phyloP scores from a whole-genome alignment of 2,797 vertebrate genomes.

The Lindbergichthys nudifrons region DNA sequence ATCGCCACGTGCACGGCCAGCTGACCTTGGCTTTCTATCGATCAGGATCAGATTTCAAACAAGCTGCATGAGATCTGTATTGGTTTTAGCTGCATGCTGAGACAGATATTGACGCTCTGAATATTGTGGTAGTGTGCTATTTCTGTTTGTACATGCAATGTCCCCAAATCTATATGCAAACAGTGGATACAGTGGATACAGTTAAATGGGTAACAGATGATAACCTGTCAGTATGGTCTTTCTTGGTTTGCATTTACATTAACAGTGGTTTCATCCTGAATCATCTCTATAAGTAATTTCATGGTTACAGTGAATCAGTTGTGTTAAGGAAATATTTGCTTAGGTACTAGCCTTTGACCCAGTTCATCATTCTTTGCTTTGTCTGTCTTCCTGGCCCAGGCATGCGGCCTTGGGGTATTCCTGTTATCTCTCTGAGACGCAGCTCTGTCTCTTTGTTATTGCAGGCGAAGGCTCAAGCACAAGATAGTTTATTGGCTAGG shows the following conservation, averaged over 20 bases:
- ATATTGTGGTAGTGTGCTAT: conserved; percentile 34
- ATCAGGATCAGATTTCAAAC: conserved; percentile 65
- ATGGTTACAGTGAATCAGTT: no score
- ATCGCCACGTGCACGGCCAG: conserved; percentile 26
- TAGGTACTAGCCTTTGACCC: no score
- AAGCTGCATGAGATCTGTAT: conserved; percentile 47
- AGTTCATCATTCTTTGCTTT: no score
- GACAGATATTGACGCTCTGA: conserved; percentile 47
- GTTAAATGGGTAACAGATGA: conserved; percentile 16
- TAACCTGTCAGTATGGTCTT: conserved; percentile 1
- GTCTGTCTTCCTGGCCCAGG: no score
- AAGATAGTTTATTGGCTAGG: no score
- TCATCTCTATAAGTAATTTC: no score
- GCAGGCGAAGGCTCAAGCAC: no score
- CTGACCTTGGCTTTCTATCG: conserved; percentile 63
- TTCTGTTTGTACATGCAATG: conserved; percentile 22
- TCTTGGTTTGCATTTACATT: neutral
- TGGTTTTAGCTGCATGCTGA: conserved; percentile 60
- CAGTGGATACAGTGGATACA: conserved; percentile 7
- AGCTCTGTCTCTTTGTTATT: no score
- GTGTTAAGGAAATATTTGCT: no score
- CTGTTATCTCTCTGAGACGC: no score
- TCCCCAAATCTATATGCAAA: conserved; percentile 37
- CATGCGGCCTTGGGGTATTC: no score
- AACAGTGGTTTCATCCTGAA: no score